Evolutionary conservation across 2,113 vertebrate species (phyloP).

Genomic region (Tachycineta bicolor): DNA sequence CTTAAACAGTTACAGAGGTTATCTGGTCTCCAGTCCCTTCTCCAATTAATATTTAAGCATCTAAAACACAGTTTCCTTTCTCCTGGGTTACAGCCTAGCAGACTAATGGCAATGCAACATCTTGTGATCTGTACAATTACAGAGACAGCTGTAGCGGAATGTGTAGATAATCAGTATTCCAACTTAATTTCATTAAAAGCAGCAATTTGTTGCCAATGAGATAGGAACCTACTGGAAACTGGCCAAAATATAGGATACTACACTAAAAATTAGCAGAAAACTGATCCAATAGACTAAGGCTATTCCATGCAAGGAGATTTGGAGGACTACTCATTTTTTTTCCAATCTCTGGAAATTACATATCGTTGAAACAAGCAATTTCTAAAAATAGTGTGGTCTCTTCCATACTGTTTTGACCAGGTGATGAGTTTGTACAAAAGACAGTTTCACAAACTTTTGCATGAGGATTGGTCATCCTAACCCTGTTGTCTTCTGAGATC

Average conservation of each 20-base stretch:
- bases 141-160: conserved; percentile 14
- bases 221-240: conserved; percentile 6
- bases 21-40: conserved; percentile 18
- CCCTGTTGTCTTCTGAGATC: neutral
- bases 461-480: neutral
- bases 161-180: conserved; percentile 7
- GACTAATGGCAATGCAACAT: neutral
- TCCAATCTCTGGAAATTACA: neutral
- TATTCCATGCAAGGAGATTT: neutral
- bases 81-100: conserved; percentile 9
- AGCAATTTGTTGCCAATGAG: conserved; percentile 29
- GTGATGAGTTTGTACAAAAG: neutral
- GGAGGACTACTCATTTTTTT: neutral
- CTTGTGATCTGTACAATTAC: conserved; percentile 34
- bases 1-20: neutral
- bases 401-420: neutral
- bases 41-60: conserved; percentile 44
- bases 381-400: neutral
- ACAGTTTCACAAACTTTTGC: neutral
- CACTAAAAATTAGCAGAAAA: neutral
- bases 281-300: neutral
- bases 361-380: neutral
- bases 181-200: conserved; percentile 43
- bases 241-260: neutral
- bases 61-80: neutral